These are phyloP conservation scores for Urocitellus parryii DNA, from an alignment of 2,113 vertebrate species.

Conservation along the genomic window DNA sequence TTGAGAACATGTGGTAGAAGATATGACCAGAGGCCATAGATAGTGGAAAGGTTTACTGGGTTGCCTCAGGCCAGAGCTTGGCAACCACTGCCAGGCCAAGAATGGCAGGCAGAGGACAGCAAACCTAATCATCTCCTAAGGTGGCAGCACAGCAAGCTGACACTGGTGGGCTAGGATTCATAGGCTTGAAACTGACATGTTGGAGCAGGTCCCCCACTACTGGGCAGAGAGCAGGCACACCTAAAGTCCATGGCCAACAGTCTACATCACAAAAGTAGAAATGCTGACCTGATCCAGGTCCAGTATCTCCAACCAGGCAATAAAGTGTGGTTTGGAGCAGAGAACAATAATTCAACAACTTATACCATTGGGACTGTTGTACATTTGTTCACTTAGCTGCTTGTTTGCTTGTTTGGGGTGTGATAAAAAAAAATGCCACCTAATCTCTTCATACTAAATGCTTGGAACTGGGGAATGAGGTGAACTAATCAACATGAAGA, in stretches of 20 bases:
- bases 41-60: not conserved
- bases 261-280: not conserved
- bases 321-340: not conserved
- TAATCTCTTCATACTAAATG: fast-evolving
- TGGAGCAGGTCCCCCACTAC: fast-evolving
- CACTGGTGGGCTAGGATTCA: not conserved
- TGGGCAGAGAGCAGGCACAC: not conserved
- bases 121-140: no score
- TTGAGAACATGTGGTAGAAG: not conserved
- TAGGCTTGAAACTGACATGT: no score
- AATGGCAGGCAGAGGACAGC: not conserved
- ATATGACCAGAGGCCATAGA: no score
- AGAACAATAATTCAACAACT: not conserved
- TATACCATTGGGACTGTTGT: no score
- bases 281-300: not conserved
- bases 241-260: no score
- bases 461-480: not conserved
- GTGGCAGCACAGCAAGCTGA: not conserved
- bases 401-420: not conserved
- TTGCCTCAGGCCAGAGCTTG: not conserved
- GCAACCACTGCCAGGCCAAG: not conserved
- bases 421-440: not conserved
- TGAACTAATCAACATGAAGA: not conserved
- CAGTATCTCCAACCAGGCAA: not conserved
- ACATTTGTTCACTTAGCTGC: not conserved